Evolutionary conservation across 2,797 vertebrate genomes (phyloP), one percentile per base, ranked within the genome.

Genomic region (Adrianichthys oophorus): DNA sequence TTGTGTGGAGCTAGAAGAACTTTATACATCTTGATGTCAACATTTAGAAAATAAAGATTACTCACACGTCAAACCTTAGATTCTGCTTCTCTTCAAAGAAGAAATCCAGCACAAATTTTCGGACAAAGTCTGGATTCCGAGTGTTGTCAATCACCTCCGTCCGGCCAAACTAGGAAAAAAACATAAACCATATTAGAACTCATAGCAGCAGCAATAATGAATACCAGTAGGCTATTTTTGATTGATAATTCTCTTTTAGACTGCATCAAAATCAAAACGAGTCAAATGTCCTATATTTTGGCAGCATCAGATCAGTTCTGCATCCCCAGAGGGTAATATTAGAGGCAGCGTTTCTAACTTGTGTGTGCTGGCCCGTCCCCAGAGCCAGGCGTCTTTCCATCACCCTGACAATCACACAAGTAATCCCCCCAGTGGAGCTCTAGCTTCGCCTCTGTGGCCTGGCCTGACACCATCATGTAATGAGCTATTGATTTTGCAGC

Each of bases 61-160:
- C 96, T 98, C 89, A 99, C 97, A 96, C 95, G 2, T 99, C 96
- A 21, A 99, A 98, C 66, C 97, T 92, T 37, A 99, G 91, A 62
- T 97, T 98, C 86, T 98, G 97, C 83, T 96, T 98, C 87, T 99
- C 97, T 72, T 99, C 97, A 4, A 99, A 99, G 88, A 98, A 98
- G 88, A 95, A 99, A 87, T 99, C 96, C 40, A 98, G 87, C 63
- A 99, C 92, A 3, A 99, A 99, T 78, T 99, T 99, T 72, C 97
- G 92, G 74, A 99, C 92, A 19, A 98, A 99, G 84, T 99, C 97
- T 0, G 97, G 97, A 77, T 96, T 99, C 64, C 97, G 84, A 41
- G 96, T 96, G 86, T 98, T 99, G 85, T 99, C 95, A 0, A 98
- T 98, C 54, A 99, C 94, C 70, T 99, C 97, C 0, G 97, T 98